These are phyloP conservation scores for Metalampra italica DNA, from an alignment of 2,888 invertebrate genomes.

Conservation along the genomic window DNA sequence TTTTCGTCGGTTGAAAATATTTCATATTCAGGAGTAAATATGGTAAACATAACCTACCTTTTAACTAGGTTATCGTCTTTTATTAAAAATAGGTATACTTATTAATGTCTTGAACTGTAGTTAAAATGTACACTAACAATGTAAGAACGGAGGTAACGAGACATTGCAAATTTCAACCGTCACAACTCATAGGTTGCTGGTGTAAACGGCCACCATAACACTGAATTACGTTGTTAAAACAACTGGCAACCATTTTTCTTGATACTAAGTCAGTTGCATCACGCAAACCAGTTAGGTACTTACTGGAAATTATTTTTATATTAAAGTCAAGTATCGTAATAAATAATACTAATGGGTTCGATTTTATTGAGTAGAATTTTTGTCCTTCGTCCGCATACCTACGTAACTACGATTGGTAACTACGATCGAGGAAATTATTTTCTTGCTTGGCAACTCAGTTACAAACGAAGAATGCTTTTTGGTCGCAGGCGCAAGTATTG, in stretches of 20 bases:
- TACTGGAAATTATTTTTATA: neutral
- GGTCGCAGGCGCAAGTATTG: too few species aligned
- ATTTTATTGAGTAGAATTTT: neutral
- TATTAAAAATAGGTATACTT: conserved; percentile 8
- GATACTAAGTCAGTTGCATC: conserved; percentile 29
- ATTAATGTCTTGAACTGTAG: neutral
- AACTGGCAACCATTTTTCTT: conserved; percentile 51
- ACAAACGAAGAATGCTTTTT: too few species aligned
- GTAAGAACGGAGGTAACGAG: conserved; percentile 24
- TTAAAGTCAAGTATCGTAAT: neutral
- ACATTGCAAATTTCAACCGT: conserved; percentile 36
- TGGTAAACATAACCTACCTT: neutral
- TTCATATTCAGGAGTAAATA: too few species aligned
- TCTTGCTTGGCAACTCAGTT: too few species aligned
- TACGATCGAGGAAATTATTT: too few species aligned
- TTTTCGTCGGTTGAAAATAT: too few species aligned
- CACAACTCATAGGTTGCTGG: conserved; percentile 34
- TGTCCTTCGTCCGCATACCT: too few species aligned
- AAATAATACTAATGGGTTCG: neutral
- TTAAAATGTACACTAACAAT: conserved; percentile 19
- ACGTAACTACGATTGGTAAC: too few species aligned
- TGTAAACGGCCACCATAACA: conserved; percentile 48
- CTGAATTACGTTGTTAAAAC: conserved; percentile 52
- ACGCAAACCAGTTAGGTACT: conserved; percentile 34
- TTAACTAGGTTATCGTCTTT: neutral